These are phyloP conservation scores for Dynastes hyllus DNA, from an alignment of 2,888 invertebrate genomes.

Conservation along the genomic window DNA sequence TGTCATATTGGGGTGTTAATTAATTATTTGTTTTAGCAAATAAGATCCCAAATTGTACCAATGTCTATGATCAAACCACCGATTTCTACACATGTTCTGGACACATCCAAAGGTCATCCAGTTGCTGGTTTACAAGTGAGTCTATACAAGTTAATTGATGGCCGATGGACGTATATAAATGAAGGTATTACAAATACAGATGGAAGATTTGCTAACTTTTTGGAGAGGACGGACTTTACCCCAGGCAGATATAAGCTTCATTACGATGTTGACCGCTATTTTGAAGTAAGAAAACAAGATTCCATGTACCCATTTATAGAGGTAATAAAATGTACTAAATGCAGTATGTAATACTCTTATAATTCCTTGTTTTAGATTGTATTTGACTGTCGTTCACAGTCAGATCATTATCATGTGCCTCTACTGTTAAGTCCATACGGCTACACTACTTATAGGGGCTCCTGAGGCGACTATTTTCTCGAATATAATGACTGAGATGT, in stretches of 20 bases:
- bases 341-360: neutral
- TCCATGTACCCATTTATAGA: constrained; percentile 86
- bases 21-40: constrained; percentile 55
- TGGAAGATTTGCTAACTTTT: constrained; percentile 80
- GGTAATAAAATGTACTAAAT: constrained; percentile 69
- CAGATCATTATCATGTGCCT: constrained; percentile 84
- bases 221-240: constrained; percentile 75
- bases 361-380: constrained; percentile 75
- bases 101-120: constrained; percentile 81
- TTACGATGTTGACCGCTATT: constrained; percentile 84
- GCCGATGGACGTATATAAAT: constrained; percentile 80
- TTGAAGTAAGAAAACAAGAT: constrained; percentile 74
- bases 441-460: constrained; percentile 85
- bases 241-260: constrained; percentile 83
- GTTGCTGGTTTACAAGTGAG: constrained; percentile 79
- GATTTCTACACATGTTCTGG: constrained; percentile 84
- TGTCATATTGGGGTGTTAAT: neutral
- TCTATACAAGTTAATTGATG: constrained; percentile 78
- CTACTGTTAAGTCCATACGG: constrained; percentile 84
- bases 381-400: constrained; percentile 78
- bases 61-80: constrained; percentile 70
- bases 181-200: constrained; percentile 77
- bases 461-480: constrained; percentile 66
- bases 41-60: constrained; percentile 54
- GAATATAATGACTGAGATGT: constrained; percentile 32